Evolutionary conservation across 2,888 invertebrate genomes (phyloP), one percentile per base, ranked within the genome.

Genomic region (Ennomos quercinarius): DNA sequence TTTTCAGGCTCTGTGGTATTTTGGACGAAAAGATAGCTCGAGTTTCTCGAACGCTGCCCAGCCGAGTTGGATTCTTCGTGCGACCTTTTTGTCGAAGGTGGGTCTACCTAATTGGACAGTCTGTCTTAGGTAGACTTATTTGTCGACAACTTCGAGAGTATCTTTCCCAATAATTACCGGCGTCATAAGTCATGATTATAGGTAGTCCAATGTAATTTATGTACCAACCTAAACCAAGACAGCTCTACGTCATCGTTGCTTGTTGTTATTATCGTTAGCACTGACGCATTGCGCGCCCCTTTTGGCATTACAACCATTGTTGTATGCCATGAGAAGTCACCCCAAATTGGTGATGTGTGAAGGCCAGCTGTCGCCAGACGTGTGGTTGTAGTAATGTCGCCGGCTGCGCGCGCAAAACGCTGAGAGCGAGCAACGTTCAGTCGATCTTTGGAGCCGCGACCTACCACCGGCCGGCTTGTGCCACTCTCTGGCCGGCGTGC

Each of bases 401-500:
- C 61, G 53, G 65, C 61, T 79, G 81, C 84, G 83, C 80, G 81
- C 84, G 84, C 83, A 79, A 66, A 66, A 70, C 53, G 56, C 66
- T 27, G 27, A 27, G 27, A 27, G 27, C 27, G 27, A 27, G 60
- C 67, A 65, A 67, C 70, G 51, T 57, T 68, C 89, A 91, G 91
- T 91, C 91, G 90, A 90, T 89, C 84, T 76, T 76, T 77, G 81
- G 80, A 84, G 79, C 76, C 83, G 86, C 80, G 82, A 80, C 83
- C 76, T 77, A 81, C 65, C 74, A 80, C 80, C 76, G 81, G 81
- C 83, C 78, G 79, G 73, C 71, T 46, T 47, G 68, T 68, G 73
- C 75, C 67, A 71, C 67, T 70, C 60, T 65, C 67, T 68, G 64
- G 62, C 66, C 69, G 68, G 67, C 70, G 65, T 68, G 71, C 61